These are phyloP conservation scores for Hypocryptadius cinnamomeus DNA, from an alignment of 2,113 vertebrate genomes.

Conservation along the genomic window DNA sequence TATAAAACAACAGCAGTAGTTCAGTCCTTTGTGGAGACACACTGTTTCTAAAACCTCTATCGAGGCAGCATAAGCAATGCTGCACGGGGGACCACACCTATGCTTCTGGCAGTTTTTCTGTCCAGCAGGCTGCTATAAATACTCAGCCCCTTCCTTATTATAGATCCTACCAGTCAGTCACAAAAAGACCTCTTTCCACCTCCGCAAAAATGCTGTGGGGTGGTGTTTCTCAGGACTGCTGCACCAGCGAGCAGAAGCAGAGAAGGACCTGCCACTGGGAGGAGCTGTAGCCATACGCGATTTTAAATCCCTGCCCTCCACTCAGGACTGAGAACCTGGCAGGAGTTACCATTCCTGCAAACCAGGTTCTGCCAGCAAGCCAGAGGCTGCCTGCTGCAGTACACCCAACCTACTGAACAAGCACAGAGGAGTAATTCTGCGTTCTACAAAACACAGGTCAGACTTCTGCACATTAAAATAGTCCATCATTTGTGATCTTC, in stretches of 20 bases:
- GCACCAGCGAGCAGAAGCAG: not conserved
- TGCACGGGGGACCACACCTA: not conserved
- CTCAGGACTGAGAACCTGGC: not conserved
- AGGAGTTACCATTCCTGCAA: not conserved
- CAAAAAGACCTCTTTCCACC: not conserved
- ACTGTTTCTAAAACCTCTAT: not conserved
- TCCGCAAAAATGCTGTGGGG: not conserved
- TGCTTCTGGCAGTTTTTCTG: not conserved
- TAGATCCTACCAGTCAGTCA: not conserved
- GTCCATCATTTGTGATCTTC: not conserved
- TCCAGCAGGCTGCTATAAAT: not conserved
- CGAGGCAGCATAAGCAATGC: not conserved
- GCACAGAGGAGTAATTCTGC: not conserved
- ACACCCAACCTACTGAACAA: not conserved
- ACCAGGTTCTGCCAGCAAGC: not conserved
- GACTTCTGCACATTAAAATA: not conserved
- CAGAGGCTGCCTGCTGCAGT: not conserved
- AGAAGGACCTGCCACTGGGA: not conserved
- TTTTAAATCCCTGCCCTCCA: not conserved
- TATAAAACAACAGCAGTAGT: not conserved
- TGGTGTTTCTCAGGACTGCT: not conserved
- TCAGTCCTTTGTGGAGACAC: not conserved
- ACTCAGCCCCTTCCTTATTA: not conserved
- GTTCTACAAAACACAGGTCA: not conserved
- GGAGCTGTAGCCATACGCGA: not conserved